A percentile compares a stretch with the other conserved stretches of the same genome.
phyloP scores from a whole-genome alignment of 1,140 invertebrate genomes.

The Alviniconcha marisindica region DNA sequence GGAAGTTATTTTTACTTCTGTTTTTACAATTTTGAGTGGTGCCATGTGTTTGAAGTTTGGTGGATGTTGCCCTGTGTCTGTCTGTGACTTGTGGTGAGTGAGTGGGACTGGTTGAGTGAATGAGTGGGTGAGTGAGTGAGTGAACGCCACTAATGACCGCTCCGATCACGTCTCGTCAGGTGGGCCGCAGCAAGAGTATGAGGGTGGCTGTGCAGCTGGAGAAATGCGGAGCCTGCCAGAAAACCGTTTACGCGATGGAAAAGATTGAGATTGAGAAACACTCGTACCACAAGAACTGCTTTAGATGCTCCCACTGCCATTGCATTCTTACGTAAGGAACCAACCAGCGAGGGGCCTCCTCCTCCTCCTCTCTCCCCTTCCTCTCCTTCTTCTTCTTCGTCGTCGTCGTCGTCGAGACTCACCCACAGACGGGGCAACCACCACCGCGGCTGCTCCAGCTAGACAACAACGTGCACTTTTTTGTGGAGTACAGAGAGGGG shows the following conservation, averaged over 20 bases:
- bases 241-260: slow-evolving; percentile 88
- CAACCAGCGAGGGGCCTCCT: background rate
- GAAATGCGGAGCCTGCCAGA: slow-evolving; percentile 84
- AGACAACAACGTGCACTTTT: too few relatives aligned
- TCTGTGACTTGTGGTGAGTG: too few relatives aligned
- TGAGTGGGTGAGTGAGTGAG: too few relatives aligned
- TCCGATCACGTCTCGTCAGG: slow-evolving; percentile 21
- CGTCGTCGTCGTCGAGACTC: too few relatives aligned
- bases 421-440: too few relatives aligned
- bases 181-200: slow-evolving; percentile 59
- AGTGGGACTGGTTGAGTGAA: too few relatives aligned
- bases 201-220: slow-evolving; percentile 78
- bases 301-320: slow-evolving; percentile 87
- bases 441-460: too few relatives aligned
- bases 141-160: background rate
- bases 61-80: too few relatives aligned
- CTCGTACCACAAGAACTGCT: slow-evolving; percentile 87
- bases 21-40: too few relatives aligned
- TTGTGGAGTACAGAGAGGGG: too few relatives aligned
- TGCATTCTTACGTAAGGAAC: slow-evolving; percentile 83
- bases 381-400: background rate
- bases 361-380: background rate
- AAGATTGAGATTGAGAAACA: slow-evolving; percentile 86
- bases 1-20: too few relatives aligned
- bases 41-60: too few relatives aligned